Percentiles rank a stretch among this genome's conserved stretches.
Conservation (phyloP, 2,797 vertebrate genomes). For the Australoheros facetus region DNA sequence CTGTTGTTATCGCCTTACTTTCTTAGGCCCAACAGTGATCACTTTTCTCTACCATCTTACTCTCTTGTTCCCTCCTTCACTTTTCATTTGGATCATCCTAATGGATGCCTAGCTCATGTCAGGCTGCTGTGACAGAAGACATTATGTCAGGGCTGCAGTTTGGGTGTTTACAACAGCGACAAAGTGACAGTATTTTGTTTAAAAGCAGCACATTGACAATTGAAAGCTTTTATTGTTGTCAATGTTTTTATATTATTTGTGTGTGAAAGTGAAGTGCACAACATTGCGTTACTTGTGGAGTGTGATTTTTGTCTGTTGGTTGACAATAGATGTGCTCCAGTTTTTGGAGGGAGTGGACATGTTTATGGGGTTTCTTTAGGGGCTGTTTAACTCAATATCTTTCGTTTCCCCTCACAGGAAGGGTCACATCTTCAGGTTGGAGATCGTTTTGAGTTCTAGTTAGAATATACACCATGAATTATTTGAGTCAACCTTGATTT, state of each 20-base stretch:
- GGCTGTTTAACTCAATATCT: too few species aligned
- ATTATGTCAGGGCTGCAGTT: slow-evolving; percentile 23
- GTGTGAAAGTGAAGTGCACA: too few species aligned
- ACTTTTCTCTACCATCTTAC: slow-evolving; percentile 9
- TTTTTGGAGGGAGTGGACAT: too few species aligned
- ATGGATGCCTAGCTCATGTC: slow-evolving; percentile 54
- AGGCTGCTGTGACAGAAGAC: slow-evolving; percentile 23
- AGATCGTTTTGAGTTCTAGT: too few species aligned
- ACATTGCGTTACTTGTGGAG: too few species aligned
- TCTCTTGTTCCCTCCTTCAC: slow-evolving; percentile 25
- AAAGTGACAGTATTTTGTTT: neutral
- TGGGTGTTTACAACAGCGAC: neutral
- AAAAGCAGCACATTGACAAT: neutral
- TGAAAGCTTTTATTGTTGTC: neutral
- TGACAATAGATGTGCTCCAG: too few species aligned
- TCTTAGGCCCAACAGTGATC: slow-evolving; percentile 34
- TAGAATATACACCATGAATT: too few species aligned
- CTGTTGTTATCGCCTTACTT: slow-evolving; percentile 27
- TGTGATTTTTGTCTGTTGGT: too few species aligned
- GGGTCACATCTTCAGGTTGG: too few species aligned
- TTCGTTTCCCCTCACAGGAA: too few species aligned
- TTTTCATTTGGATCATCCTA: slow-evolving; percentile 55
- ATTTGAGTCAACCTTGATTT: too few species aligned
- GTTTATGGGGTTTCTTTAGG: too few species aligned
- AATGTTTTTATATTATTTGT: neutral